These are phyloP conservation scores for Celastrina argiolus DNA, from an alignment of 2,888 invertebrate genomes.

Conservation along the genomic window DNA sequence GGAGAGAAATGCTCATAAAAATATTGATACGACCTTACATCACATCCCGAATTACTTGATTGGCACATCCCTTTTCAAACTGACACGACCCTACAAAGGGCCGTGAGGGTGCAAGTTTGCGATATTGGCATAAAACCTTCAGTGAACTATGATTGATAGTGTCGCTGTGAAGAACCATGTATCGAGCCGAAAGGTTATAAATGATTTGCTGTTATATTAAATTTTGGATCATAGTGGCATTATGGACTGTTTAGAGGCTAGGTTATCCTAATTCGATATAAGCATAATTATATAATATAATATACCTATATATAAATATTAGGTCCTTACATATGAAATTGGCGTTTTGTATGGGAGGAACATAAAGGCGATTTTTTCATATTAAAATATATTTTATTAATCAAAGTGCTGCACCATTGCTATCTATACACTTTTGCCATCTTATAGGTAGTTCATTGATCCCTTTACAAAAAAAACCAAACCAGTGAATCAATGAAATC, in stretches of 20 bases:
- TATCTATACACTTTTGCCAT: no score
- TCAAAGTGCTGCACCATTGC: no score
- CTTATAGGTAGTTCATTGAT: no score
- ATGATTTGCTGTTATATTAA: constrained; percentile 54
- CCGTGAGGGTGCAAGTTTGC: constrained; percentile 62
- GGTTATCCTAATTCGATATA: neutral
- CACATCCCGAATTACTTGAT: constrained; percentile 35
- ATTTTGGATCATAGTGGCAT: constrained; percentile 25
- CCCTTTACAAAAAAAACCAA: no score
- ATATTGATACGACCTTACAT: constrained; percentile 13
- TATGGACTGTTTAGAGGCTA: neutral
- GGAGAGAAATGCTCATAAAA: constrained; percentile 3
- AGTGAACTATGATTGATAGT: constrained; percentile 74
- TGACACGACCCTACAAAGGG: constrained; percentile 51
- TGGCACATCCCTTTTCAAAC: constrained; percentile 41
- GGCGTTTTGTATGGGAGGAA: no score
- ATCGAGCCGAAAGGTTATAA: constrained; percentile 38
- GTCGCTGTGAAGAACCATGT: constrained; percentile 42
- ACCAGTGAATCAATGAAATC: no score
- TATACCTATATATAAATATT: no score
- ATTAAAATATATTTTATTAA: no score
- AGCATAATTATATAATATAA: neutral
- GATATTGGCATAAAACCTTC: constrained; percentile 66
- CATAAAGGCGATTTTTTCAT: no score
- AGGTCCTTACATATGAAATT: no score